A percentile compares a stretch with the other conserved stretches of the same genome.
phyloP scores from a whole-genome alignment of 1,140 invertebrate genomes.

The Drosophila oshimai region DNA sequence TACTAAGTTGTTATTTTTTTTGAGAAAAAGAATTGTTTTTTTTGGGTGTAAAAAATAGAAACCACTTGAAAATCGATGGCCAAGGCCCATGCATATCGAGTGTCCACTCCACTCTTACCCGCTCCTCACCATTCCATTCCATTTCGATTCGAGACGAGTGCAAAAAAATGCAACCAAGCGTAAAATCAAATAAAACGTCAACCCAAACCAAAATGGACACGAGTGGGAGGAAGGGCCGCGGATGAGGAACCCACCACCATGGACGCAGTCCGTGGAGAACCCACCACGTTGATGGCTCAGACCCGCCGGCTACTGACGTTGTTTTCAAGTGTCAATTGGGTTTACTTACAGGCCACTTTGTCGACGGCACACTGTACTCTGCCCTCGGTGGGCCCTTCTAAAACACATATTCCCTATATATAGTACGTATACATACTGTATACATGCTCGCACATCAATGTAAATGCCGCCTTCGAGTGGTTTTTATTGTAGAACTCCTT shows the following conservation, averaged over 20 bases:
- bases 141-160: slow-evolving; percentile 39
- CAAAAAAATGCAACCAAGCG: slow-evolving; percentile 72
- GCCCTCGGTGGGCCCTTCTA: slow-evolving; percentile 1
- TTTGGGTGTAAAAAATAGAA: neutral
- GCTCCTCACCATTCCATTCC: slow-evolving; percentile 8
- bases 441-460: slow-evolving; percentile 30
- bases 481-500: slow-evolving; percentile 5
- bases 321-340: slow-evolving; percentile 78
- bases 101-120: slow-evolving; percentile 21
- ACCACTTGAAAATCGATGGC: slow-evolving; percentile 71
- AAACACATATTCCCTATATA: slow-evolving; percentile 5
- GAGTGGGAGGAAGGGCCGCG: slow-evolving; percentile 26
- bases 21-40: neutral
- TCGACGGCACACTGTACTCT: slow-evolving; percentile 38
- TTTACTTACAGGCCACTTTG: slow-evolving; percentile 72
- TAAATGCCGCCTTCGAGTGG: slow-evolving; percentile 31
- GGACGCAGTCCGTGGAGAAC: slow-evolving; percentile 22
- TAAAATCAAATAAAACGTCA: slow-evolving; percentile 80
- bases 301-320: slow-evolving; percentile 38
- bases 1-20: no score
- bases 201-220: slow-evolving; percentile 51
- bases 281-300: slow-evolving; percentile 30
- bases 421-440: neutral
- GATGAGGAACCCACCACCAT: slow-evolving; percentile 27
- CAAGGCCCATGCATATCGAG: slow-evolving; percentile 65